Conservation (phyloP, 2,113 vertebrate genomes). For the Monarcha castaneiventris region DNA sequence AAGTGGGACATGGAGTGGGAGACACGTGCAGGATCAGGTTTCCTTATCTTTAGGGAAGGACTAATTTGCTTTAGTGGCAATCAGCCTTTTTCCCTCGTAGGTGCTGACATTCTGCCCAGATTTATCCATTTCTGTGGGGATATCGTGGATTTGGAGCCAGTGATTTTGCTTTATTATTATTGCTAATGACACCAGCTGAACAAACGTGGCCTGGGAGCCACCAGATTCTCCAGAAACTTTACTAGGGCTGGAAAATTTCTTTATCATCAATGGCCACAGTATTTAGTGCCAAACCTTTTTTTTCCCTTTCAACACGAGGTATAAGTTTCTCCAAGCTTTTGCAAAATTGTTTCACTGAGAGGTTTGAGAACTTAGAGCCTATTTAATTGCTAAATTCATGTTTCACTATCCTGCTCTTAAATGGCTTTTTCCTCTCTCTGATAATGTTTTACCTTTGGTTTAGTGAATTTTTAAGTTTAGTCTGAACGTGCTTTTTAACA, state of each 20-base stretch:
- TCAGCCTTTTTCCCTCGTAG: background rate
- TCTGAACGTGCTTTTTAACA: background rate
- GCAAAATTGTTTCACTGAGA: background rate
- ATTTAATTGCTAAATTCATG: background rate
- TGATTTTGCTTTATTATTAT: background rate
- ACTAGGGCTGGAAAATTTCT: background rate
- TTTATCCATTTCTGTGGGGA: background rate
- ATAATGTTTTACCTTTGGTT: background rate
- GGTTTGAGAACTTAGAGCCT: background rate
- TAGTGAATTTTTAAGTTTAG: background rate
- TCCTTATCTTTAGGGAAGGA: background rate
- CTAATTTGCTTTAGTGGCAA: constrained; percentile 16
- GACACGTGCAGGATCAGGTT: background rate
- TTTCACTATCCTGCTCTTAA: background rate
- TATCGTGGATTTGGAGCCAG: background rate
- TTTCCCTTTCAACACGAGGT: background rate
- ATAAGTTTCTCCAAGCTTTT: background rate
- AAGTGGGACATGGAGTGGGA: background rate
- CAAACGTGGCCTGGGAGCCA: background rate
- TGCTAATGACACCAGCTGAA: background rate
- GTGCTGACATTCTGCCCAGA: background rate
- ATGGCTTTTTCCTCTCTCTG: background rate
- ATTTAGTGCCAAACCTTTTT: background rate
- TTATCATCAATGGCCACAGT: fast-evolving
- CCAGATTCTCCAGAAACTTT: background rate